Percentiles rank a stretch among this genome's conserved stretches.
Conservation (phyloP, 1,140 invertebrate species). For the Nomia melanderi region DNA sequence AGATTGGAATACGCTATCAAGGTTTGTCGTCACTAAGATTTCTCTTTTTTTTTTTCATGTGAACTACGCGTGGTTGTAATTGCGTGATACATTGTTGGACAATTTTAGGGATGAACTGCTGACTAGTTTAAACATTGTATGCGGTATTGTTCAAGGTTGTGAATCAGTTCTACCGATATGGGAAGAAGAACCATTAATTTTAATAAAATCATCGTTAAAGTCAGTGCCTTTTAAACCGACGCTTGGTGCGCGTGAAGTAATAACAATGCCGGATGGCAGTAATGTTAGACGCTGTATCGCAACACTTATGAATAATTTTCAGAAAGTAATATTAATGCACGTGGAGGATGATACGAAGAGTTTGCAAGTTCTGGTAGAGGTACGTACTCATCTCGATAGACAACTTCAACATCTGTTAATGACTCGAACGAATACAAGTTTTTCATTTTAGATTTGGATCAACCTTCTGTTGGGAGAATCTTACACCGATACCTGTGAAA, state of each 20-base stretch:
- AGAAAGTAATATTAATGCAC: constrained; percentile 83
- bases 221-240: constrained; percentile 75
- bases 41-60: neutral
- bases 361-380: constrained; percentile 83
- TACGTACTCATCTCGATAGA: constrained; percentile 66
- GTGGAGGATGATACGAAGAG: constrained; percentile 90
- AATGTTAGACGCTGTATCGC: constrained; percentile 84
- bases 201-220: constrained; percentile 76
- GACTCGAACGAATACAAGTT: neutral
- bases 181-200: constrained; percentile 81
- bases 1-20: constrained; percentile 69
- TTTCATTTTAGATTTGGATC: constrained; percentile 83
- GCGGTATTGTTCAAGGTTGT: constrained; percentile 79
- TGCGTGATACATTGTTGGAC: constrained; percentile 34
- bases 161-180: constrained; percentile 83
- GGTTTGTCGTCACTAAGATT: constrained; percentile 58
- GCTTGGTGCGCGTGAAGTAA: constrained; percentile 73
- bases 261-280: constrained; percentile 84
- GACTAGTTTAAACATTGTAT: constrained; percentile 77
- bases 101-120: constrained; percentile 80
- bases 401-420: neutral
- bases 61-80: neutral
- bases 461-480: constrained; percentile 83
- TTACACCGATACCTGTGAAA: constrained; percentile 81
- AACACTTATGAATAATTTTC: constrained; percentile 81